These are phyloP conservation scores for Epinephelus lanceolatus DNA, from an alignment of 2,113 vertebrate species.

Conservation along the genomic window DNA sequence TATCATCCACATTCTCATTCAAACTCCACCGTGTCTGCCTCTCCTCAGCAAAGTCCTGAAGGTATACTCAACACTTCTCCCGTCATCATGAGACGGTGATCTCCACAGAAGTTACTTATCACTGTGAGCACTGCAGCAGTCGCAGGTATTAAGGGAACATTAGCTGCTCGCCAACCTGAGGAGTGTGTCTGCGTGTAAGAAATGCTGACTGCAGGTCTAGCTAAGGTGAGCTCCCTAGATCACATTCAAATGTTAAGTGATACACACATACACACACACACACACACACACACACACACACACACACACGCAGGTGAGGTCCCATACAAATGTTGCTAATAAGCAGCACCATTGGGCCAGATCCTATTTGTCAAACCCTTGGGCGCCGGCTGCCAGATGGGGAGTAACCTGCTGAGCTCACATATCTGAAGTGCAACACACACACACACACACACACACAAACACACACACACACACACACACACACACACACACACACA, in stretches of 20 bases:
- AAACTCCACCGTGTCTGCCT: neutral
- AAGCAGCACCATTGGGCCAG: slow-evolving; percentile 69
- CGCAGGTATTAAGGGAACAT: slow-evolving; percentile 59
- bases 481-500: slow-evolving; percentile 23
- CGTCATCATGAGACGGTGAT: slow-evolving; percentile 31
- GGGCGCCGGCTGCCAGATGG: slow-evolving; percentile 49
- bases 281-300: slow-evolving; percentile 1
- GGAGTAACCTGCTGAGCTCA: slow-evolving; percentile 75
- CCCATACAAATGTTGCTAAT: slow-evolving; percentile 75
- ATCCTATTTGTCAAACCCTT: slow-evolving; percentile 77
- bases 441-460: slow-evolving; percentile 17
- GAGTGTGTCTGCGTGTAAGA: slow-evolving; percentile 54
- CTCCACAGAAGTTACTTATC: slow-evolving; percentile 41
- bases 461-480: slow-evolving; percentile 12
- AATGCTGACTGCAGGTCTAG: slow-evolving; percentile 72
- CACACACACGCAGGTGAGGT: slow-evolving; percentile 30
- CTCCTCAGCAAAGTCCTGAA: slow-evolving; percentile 34
- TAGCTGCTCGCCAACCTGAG: slow-evolving; percentile 57
- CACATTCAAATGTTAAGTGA: slow-evolving; percentile 73
- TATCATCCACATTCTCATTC: slow-evolving; percentile 22
- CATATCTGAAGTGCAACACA: slow-evolving; percentile 42
- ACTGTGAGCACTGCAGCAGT: slow-evolving; percentile 29
- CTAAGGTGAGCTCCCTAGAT: slow-evolving; percentile 70
- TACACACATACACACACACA: slow-evolving; percentile 20
- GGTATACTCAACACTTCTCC: slow-evolving; percentile 33